These are phyloP conservation scores for Sarotherodon lohbergeri DNA, from an alignment of 2,113 vertebrate species.

Conservation along the genomic window DNA sequence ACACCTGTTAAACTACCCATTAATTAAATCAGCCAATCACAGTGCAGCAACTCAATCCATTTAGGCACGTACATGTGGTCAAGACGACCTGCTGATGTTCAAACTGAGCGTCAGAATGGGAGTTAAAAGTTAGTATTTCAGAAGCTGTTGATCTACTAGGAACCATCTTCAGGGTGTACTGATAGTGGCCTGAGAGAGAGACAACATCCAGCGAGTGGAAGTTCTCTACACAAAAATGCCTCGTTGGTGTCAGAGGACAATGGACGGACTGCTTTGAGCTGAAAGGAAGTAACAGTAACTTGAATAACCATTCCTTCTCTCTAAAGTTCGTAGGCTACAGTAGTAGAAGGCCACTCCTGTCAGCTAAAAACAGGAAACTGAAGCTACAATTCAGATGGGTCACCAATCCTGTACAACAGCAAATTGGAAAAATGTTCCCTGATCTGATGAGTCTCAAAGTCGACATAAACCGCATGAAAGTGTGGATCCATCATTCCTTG, in stretches of 20 bases:
- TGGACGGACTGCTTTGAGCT: neutral
- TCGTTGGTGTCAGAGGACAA: neutral
- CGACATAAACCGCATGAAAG: neutral
- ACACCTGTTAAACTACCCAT: neutral
- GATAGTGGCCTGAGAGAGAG: neutral
- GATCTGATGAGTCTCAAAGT: neutral
- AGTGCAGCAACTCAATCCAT: neutral
- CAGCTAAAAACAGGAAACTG: neutral
- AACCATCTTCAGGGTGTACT: neutral
- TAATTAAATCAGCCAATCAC: neutral
- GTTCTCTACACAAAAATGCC: neutral
- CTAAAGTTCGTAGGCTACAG: neutral
- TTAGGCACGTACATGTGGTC: neutral
- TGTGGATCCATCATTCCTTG: neutral
- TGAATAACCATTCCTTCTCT: neutral
- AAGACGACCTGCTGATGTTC: neutral
- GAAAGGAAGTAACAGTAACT: neutral
- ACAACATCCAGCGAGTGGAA: neutral
- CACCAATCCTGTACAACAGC: neutral
- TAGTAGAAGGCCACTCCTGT: fast-evolving
- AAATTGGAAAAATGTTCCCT: neutral
- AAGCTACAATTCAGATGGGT: neutral
- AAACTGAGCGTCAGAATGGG: neutral
- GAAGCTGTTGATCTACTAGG: neutral
- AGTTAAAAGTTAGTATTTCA: neutral